A percentile compares a stretch with the other conserved stretches of the same genome.
Conservation (phyloP, 2,113 vertebrate species). For the Pseudopipra pipra region DNA sequence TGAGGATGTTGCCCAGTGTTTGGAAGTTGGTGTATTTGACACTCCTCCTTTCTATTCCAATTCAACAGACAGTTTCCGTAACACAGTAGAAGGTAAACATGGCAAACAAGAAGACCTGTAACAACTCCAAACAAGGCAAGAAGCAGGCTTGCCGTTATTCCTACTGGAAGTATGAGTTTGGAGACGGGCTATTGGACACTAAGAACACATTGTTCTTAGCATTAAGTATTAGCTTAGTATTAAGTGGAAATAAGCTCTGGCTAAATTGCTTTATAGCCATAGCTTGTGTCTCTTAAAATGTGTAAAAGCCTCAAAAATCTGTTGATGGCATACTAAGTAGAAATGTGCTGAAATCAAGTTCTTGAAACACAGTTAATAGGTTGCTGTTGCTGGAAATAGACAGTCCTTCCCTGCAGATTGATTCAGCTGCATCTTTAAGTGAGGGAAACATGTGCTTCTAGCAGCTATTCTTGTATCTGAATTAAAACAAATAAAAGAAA, state of each 20-base stretch:
- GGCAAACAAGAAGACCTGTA: neutral
- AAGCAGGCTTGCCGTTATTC: neutral
- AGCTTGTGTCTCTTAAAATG: neutral
- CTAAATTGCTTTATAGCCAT: neutral
- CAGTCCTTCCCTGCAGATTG: neutral
- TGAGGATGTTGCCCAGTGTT: conserved; percentile 86
- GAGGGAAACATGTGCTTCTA: neutral
- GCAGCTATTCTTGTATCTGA: neutral
- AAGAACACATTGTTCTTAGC: neutral
- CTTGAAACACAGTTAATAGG: neutral
- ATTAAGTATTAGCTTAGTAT: neutral
- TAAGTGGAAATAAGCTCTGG: neutral
- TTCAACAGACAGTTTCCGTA: conserved; percentile 93
- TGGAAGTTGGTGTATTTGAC: conserved; percentile 89
- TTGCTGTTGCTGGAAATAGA: neutral
- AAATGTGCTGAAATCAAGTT: neutral
- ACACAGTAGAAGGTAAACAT: conserved; percentile 89
- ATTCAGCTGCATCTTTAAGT: neutral
- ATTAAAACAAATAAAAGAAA: neutral
- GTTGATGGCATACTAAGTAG: neutral
- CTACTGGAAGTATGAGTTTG: neutral
- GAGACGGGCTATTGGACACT: neutral
- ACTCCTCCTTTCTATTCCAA: conserved; percentile 95
- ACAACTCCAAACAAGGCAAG: neutral
- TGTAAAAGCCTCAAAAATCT: neutral